These are phyloP conservation scores for Petrocephalus sullivani DNA, from an alignment of 2,797 vertebrate species.

Conservation along the genomic window DNA sequence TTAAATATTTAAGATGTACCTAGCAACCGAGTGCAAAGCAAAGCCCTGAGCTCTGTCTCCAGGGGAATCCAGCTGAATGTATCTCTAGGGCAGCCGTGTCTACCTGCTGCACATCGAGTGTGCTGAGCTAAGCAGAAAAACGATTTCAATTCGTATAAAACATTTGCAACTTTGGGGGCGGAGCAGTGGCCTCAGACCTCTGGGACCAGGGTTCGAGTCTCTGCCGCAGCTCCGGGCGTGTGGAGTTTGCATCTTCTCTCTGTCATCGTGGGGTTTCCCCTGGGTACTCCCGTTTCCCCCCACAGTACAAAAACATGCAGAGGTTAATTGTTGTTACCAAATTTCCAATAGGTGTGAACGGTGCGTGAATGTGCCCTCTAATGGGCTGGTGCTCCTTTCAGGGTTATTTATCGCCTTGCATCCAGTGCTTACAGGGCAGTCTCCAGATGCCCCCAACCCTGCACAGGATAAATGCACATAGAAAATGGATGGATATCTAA, in stretches of 20 bases:
- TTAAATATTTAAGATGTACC: slow-evolving; percentile 28
- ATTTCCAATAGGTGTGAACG: not conserved
- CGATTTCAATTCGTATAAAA: not conserved
- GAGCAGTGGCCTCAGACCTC: not conserved
- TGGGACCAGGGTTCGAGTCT: not conserved
- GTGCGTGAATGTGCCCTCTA: not conserved
- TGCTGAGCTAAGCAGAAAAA: not conserved
- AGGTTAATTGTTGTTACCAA: not conserved
- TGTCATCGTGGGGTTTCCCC: not conserved
- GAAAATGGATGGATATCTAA: not conserved
- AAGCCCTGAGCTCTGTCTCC: not conserved
- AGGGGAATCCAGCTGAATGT: not conserved
- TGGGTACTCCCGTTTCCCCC: not conserved
- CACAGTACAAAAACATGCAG: not conserved
- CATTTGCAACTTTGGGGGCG: not conserved
- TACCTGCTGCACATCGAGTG: not conserved
- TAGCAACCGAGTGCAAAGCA: slow-evolving; percentile 13
- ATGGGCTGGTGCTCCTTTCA: not conserved
- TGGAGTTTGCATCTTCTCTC: not conserved
- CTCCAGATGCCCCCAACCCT: not conserved
- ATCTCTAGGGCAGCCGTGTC: not conserved
- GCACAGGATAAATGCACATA: not conserved
- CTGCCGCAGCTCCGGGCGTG: not conserved
- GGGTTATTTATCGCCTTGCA: not conserved
- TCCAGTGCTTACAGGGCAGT: not conserved